Percentiles rank a stretch among this genome's conserved stretches.
Conservation (phyloP, 2,888 invertebrate genomes). For the Labia minor region DNA sequence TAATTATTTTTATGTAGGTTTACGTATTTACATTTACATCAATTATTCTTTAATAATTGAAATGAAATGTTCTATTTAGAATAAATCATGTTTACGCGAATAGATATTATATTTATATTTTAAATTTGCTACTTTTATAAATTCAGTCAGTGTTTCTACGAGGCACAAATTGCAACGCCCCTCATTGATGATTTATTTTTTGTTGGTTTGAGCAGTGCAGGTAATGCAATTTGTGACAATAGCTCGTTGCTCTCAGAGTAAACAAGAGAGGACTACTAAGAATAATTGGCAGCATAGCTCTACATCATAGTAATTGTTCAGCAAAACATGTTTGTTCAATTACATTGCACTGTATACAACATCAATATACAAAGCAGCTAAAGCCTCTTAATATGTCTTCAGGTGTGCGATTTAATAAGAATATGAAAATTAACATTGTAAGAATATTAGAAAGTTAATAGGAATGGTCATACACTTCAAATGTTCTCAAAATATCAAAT, state of each 20-base stretch:
- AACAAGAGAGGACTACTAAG: background rate
- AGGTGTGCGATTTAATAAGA: background rate
- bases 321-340: constrained; percentile 7
- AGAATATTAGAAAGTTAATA: background rate
- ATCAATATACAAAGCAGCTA: background rate
- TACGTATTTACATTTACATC: too few species aligned
- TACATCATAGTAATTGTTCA: constrained; percentile 4
- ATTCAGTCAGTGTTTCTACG: too few species aligned
- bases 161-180: too few species aligned
- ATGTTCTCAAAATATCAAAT: too few species aligned
- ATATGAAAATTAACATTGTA: background rate
- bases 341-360: background rate
- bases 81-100: too few species aligned
- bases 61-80: too few species aligned
- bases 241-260: background rate
- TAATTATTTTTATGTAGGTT: too few species aligned
- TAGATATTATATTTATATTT: too few species aligned
- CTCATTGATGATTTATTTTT: too few species aligned
- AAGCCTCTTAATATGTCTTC: background rate
- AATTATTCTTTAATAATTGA: too few species aligned
- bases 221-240: constrained; percentile 4
- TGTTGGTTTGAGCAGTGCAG: background rate
- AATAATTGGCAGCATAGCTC: background rate
- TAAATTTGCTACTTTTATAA: too few species aligned
- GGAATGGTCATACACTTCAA: background rate